These are phyloP conservation scores for Nebria ingens DNA, from an alignment of 1,140 invertebrate genomes.

Conservation along the genomic window DNA sequence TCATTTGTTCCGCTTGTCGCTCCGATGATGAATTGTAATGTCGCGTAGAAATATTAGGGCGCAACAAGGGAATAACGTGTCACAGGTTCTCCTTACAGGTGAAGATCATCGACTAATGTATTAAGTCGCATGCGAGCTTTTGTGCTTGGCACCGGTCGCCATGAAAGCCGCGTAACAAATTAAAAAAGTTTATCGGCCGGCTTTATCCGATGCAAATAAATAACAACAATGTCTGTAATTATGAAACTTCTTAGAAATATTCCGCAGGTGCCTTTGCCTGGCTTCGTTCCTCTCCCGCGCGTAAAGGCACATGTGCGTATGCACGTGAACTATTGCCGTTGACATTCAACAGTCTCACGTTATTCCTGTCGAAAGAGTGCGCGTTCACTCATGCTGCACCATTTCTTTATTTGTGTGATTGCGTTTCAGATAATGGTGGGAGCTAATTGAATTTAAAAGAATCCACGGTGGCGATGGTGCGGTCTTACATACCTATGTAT, in stretches of 20 bases:
- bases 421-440: conserved; percentile 1
- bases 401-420: neutral
- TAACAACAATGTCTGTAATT: neutral
- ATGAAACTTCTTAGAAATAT: neutral
- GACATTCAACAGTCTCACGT: neutral
- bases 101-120: no score
- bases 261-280: neutral
- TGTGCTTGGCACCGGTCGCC: no score
- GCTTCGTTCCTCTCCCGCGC: neutral
- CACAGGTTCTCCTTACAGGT: no score
- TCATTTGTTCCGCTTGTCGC: neutral
- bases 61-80: no score
- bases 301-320: no score
- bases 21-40: neutral
- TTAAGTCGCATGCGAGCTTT: no score
- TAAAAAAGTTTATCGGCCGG: neutral
- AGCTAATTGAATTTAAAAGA: conserved; percentile 9
- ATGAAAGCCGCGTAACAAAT: neutral
- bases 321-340: neutral
- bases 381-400: neutral
- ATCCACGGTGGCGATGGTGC: neutral
- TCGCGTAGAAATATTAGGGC: no score
- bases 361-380: neutral
- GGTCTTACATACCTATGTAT: neutral
- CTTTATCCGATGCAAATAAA: neutral